Conservation (phyloP, 2,888 invertebrate genomes). For the Pristionchus entomophagus region DNA sequence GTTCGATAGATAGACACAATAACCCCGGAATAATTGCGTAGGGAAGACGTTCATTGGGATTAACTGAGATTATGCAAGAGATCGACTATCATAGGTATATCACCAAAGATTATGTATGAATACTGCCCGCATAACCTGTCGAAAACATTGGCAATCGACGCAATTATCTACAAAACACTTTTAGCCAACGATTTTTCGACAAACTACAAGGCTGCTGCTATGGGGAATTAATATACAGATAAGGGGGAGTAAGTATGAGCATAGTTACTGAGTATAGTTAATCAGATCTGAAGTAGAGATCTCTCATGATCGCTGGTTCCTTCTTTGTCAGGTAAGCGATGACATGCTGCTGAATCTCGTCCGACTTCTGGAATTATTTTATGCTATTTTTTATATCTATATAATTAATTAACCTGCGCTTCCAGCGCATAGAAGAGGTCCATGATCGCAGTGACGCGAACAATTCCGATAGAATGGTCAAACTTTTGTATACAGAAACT, state of each 20-base stretch:
- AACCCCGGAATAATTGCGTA: conserved; percentile 5
- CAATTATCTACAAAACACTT: not conserved
- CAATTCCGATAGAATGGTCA: not conserved
- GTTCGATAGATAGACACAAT: not conserved
- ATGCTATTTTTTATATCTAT: not conserved
- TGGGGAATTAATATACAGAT: not conserved
- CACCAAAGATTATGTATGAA: not conserved
- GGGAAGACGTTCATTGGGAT: not conserved
- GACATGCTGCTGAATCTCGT: conserved; percentile 1
- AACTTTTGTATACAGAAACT: conserved; percentile 7
- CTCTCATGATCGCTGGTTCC: conserved; percentile 14
- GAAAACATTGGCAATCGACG: not conserved
- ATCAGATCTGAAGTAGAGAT: conserved; percentile 6
- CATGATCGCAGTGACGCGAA: not conserved
- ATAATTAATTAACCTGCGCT: not conserved
- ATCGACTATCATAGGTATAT: not conserved
- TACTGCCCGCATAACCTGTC: conserved; percentile 18
- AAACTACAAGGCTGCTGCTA: conserved; percentile 19
- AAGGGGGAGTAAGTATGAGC: not conserved
- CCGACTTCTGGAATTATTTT: not conserved
- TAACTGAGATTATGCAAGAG: conserved; percentile 25
- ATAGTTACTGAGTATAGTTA: not conserved
- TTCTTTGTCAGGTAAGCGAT: conserved; percentile 13
- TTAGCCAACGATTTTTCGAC: conserved; percentile 1
- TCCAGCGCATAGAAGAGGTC: conserved; percentile 6